These are phyloP conservation scores for Cerastoderma edule DNA, from an alignment of 2,888 invertebrate species.

Conservation along the genomic window DNA sequence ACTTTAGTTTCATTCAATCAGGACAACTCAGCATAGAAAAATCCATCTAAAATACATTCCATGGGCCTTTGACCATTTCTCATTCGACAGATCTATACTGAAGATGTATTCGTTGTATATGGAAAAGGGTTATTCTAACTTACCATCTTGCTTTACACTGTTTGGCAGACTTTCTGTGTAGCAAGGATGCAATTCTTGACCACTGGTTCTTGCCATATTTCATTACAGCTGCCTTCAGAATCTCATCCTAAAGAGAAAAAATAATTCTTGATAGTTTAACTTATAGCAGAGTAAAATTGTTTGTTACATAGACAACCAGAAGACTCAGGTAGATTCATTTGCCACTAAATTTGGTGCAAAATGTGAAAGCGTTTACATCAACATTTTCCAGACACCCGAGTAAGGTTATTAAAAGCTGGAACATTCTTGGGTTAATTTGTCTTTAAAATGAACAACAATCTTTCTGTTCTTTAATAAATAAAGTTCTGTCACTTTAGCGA, in stretches of 20 bases:
- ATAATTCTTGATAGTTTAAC: background rate
- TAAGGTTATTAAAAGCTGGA: background rate
- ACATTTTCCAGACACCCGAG: background rate
- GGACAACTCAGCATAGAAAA: too few species aligned
- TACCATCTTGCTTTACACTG: slow-evolving; percentile 99
- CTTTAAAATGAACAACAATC: too few species aligned
- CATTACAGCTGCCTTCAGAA: slow-evolving; percentile 99
- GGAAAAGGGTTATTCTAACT: slow-evolving; percentile 4
- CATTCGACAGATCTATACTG: too few species aligned
- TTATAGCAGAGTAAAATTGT: background rate
- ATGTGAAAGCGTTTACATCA: background rate
- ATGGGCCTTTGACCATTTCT: too few species aligned
- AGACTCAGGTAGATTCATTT: background rate
- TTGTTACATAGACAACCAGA: background rate
- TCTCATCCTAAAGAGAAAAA: slow-evolving; percentile 94
- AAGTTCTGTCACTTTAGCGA: too few species aligned
- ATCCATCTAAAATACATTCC: too few species aligned
- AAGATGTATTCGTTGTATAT: too few species aligned
- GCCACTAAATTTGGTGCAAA: background rate
- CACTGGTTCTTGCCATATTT: slow-evolving; percentile 99
- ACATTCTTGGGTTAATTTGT: background rate
- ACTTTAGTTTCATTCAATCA: too few species aligned
- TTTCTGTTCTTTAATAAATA: too few species aligned
- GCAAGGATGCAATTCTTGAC: slow-evolving; percentile 98
- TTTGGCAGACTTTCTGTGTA: slow-evolving; percentile 99